phyloP scores from a whole-genome alignment of 1,140 invertebrate species.

The Caenorhabditis briggsae region DNA sequence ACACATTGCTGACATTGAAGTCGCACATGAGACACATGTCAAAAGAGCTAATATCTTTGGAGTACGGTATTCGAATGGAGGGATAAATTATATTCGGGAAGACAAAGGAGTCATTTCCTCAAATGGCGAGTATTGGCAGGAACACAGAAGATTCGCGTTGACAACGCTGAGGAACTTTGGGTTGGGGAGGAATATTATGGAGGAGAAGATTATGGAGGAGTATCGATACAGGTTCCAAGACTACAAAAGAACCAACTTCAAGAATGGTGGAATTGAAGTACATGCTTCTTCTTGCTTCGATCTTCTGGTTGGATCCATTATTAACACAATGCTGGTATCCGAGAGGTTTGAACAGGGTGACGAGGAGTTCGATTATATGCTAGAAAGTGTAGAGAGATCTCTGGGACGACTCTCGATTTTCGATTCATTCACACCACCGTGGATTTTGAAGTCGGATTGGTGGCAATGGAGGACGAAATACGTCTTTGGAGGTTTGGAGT shows the following conservation, averaged over 20 bases:
- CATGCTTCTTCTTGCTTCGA: conserved; percentile 44
- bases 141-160: no score
- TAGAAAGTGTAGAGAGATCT: no score
- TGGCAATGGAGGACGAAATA: conserved; percentile 37
- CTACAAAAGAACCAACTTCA: conserved; percentile 42
- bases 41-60: conserved; percentile 52
- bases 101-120: conserved; percentile 56
- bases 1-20: conserved; percentile 48
- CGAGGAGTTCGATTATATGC: background rate
- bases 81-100: conserved; percentile 39
- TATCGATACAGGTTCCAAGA: background rate
- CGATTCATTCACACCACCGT: background rate
- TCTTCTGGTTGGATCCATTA: conserved; percentile 60
- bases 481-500: background rate
- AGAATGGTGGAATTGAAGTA: conserved; percentile 21
- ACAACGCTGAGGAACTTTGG: no score
- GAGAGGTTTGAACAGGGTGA: conserved; percentile 57
- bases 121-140: no score
- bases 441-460: conserved; percentile 8
- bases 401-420: no score
- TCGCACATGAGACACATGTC: conserved; percentile 38
- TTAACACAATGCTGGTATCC: conserved; percentile 56
- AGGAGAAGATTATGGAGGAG: conserved; percentile 55
- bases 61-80: background rate
- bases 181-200: no score